Evolutionary conservation across 1,140 invertebrate species (phyloP).

Genomic region (Antheraea pernyi): DNA sequence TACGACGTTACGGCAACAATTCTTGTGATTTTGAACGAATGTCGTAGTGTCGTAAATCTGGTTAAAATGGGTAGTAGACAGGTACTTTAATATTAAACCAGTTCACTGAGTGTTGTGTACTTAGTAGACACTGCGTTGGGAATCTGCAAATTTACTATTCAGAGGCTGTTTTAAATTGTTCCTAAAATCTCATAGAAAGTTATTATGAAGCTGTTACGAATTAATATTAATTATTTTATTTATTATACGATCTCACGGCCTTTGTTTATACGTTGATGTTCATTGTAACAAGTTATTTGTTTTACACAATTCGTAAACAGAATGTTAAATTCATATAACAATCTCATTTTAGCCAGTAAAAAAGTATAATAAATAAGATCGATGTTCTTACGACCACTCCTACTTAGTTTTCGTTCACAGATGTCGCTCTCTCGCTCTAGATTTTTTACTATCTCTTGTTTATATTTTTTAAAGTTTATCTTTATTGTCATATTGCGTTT

Average conservation of each 20-base stretch:
- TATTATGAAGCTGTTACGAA: conserved; percentile 1
- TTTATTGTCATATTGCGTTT: conserved; percentile 7
- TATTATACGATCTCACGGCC: conserved; percentile 2
- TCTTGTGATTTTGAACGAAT: neutral
- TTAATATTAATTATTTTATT: conserved; percentile 1
- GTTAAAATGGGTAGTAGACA: conserved; percentile 53
- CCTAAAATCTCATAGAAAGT: conserved; percentile 3
- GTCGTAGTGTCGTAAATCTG: conserved; percentile 27
- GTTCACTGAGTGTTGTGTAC: conserved; percentile 1
- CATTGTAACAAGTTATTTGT: neutral
- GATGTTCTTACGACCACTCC: conserved; percentile 42
- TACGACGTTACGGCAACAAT: neutral
- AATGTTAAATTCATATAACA: conserved; percentile 7
- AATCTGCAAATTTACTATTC: neutral
- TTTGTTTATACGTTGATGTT: neutral
- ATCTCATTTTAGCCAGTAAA: conserved; percentile 38
- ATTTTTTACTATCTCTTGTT: neutral
- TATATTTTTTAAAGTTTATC: neutral
- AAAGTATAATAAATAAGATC: conserved; percentile 29
- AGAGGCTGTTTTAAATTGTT: conserved; percentile 4
- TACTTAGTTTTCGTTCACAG: conserved; percentile 7
- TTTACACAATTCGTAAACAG: neutral
- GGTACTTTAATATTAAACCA: neutral
- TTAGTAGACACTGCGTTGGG: conserved; percentile 1
- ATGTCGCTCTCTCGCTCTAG: conserved; percentile 4